Percentiles rank a stretch among this genome's conserved stretches.
These are phyloP conservation scores for Seriola quinqueradiata DNA, from an alignment of 2,113 vertebrate species.

Conservation along the genomic window DNA sequence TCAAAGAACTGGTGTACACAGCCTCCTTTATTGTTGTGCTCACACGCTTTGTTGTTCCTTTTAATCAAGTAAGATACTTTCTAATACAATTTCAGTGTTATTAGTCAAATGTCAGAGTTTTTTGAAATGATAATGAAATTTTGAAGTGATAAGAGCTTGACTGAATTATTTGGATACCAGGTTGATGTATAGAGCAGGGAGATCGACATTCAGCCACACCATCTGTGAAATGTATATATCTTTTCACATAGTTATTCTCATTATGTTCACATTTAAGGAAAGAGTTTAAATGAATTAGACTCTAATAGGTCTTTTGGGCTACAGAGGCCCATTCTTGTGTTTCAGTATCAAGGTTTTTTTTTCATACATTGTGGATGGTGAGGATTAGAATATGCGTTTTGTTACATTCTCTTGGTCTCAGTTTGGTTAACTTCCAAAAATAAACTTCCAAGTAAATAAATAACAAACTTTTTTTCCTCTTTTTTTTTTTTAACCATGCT, in stretches of 20 bases:
- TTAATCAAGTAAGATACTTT: background rate
- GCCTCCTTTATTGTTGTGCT: too few species aligned
- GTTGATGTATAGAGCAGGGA: background rate
- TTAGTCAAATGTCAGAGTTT: background rate
- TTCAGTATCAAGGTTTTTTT: background rate
- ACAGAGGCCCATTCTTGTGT: background rate
- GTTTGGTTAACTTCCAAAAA: constrained; percentile 7
- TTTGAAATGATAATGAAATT: too few species aligned
- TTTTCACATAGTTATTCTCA: background rate
- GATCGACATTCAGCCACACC: background rate
- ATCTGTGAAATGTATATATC: background rate
- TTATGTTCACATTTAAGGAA: too few species aligned
- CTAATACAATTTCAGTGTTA: too few species aligned
- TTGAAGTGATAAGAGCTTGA: too few species aligned
- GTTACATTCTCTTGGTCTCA: background rate
- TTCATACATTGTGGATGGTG: background rate
- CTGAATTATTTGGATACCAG: too few species aligned
- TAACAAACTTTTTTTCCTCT: background rate
- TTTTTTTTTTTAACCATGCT: background rate
- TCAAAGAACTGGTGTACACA: background rate
- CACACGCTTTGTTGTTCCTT: background rate
- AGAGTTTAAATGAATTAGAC: background rate
- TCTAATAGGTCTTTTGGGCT: background rate
- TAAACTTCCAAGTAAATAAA: background rate
- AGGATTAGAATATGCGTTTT: background rate